Evolutionary conservation across 1,140 invertebrate species (phyloP), one percentile per base, ranked within the genome.

Genomic region (Manduca sexta): DNA sequence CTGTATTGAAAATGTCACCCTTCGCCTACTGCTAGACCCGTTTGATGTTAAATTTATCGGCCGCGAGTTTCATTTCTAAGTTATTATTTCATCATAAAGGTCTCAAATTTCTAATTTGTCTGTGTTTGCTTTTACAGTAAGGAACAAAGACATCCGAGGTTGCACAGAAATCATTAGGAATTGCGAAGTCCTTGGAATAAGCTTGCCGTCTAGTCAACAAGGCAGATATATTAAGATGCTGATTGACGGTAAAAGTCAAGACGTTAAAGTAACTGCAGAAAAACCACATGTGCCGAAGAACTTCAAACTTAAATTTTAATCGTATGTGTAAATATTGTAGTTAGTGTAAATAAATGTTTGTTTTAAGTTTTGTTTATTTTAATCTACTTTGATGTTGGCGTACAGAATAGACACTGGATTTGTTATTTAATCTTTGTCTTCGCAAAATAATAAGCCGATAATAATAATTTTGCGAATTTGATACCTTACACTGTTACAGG

Each of bases 271-370:
- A 1, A 42, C 33, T 8, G 7, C 29, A 4, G 14, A 42, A 12
- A 67, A 53, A 50, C 33, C n/a, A n/a, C n/a, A n/a, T 40, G 1
- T 41, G 52, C 6, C 59, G 4, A 71, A 69, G 18, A 61, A 69
- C 42, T 84, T 82, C 26, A 81, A 81, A 60, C 47, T 84, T 12
- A 82, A 84, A 47, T 84, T 82, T 62, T 84, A 80, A 18, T 29
- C 12, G 11, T 1, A 35, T n/a, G 6, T 35, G 14, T 35, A 12
- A n/a, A 35, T 14, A 35, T 35, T 35, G 34, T 35, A 12, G 5
- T 1, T 35, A 35, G 34, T 14, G 11, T 35, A 35, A 35, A 35
- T 14, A 13, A 2, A 35, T 35, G 11, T n/a, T 14, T 35, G 34
- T 35, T 13, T 35, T 26, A 5, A 26, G 8, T n/a, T n/a, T 26